Percentiles rank a stretch among this genome's conserved stretches.
These are phyloP conservation scores for Noctuana brunneofusca DNA, from an alignment of 2,888 invertebrate species.

Conservation along the genomic window DNA sequence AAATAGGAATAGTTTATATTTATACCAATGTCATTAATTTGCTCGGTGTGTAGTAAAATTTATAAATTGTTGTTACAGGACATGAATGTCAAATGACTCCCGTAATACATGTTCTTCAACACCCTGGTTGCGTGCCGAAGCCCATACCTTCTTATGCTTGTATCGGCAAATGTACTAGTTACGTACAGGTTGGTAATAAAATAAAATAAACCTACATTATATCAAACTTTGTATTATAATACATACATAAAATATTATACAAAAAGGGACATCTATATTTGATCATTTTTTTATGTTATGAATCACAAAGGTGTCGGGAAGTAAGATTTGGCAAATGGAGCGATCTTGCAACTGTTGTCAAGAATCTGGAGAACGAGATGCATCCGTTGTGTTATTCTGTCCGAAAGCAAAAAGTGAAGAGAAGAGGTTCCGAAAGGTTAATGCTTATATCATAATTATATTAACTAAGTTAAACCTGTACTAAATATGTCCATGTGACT, in stretches of 20 bases:
- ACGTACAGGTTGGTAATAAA: constrained; percentile 88
- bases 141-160: constrained; percentile 97
- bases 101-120: constrained; percentile 94
- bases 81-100: constrained; percentile 96
- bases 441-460: not conserved
- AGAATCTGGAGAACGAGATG: constrained; percentile 95
- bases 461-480: no score
- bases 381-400: constrained; percentile 93
- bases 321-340: constrained; percentile 98
- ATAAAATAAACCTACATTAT: not conserved
- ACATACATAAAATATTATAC: not conserved
- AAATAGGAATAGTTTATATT: no score
- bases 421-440: constrained; percentile 92
- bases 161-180: constrained; percentile 94
- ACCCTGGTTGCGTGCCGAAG: constrained; percentile 95
- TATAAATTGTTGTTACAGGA: constrained; percentile 47
- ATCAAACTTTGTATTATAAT: not conserved
- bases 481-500: no score
- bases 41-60: no score
- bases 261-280: not conserved
- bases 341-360: constrained; percentile 97
- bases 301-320: constrained; percentile 90
- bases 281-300: not conserved
- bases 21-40: not conserved
- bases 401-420: constrained; percentile 94